Conservation (phyloP, 2,888 invertebrate genomes). For the Dendrolimus houi region DNA sequence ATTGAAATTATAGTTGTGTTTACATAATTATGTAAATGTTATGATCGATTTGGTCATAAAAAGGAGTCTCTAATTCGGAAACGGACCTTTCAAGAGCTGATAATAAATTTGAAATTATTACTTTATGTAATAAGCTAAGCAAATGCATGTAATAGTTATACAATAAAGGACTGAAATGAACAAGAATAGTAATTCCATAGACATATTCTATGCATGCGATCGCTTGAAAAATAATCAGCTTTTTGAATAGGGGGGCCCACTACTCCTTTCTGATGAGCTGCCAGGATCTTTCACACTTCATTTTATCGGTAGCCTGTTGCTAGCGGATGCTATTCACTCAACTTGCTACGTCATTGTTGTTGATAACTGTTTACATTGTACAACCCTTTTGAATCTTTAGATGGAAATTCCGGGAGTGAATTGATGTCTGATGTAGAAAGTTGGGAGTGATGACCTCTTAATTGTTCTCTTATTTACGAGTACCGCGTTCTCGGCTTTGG, state of each 20-base stretch:
- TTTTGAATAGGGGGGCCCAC: conserved; percentile 54
- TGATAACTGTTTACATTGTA: conserved; percentile 63
- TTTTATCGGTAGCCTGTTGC: conserved; percentile 54
- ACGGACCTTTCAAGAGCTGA: too few relatives aligned
- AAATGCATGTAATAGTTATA: too few relatives aligned
- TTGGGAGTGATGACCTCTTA: conserved; percentile 54
- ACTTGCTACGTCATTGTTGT: conserved; percentile 60
- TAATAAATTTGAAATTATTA: too few relatives aligned
- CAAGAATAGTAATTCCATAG: too few relatives aligned
- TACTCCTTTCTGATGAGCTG: conserved; percentile 45
- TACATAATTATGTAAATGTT: too few relatives aligned
- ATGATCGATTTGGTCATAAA: too few relatives aligned
- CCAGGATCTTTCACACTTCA: conserved; percentile 62
- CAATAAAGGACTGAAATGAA: too few relatives aligned
- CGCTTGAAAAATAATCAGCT: conserved; percentile 48
- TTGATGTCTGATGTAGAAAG: conserved; percentile 60
- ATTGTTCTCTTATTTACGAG: conserved; percentile 34
- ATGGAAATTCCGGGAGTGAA: conserved; percentile 61
- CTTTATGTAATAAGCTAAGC: too few relatives aligned
- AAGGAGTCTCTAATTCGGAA: too few relatives aligned
- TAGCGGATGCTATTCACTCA: conserved; percentile 33
- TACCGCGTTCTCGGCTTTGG: conserved; percentile 18
- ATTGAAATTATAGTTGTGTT: too few relatives aligned
- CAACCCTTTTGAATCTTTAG: conserved; percentile 29
- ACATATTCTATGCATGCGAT: conserved; percentile 12